These are phyloP conservation scores for Drosophila flavopinicola DNA, from an alignment of 2,888 invertebrate species.

Conservation along the genomic window DNA sequence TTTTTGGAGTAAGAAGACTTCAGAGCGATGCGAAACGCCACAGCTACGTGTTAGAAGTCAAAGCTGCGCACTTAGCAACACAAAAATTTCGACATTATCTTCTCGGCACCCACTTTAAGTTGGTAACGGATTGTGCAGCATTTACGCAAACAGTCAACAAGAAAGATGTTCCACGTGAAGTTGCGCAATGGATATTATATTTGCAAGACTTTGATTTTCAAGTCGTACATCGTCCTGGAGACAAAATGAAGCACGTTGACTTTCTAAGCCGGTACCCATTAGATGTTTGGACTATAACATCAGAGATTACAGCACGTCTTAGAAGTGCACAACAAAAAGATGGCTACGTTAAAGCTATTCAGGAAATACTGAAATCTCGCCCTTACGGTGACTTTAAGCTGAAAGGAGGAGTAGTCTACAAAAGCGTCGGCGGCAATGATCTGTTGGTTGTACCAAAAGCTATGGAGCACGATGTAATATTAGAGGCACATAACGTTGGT, in stretches of 20 bases:
- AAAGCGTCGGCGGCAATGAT: slow-evolving; percentile 1
- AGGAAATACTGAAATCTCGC: neutral
- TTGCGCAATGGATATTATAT: neutral
- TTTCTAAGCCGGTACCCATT: too few relatives aligned
- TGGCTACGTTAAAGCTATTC: too few relatives aligned
- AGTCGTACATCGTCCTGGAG: neutral
- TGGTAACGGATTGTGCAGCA: neutral
- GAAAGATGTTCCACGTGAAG: slow-evolving; percentile 2
- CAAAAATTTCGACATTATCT: slow-evolving; percentile 53
- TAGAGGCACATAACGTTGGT: neutral
- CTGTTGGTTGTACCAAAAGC: neutral
- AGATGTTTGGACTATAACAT: too few relatives aligned
- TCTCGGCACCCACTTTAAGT: neutral
- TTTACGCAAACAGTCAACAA: slow-evolving; percentile 5
- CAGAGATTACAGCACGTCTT: too few relatives aligned
- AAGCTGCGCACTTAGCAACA: slow-evolving; percentile 53
- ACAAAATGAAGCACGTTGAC: neutral
- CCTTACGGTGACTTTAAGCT: neutral
- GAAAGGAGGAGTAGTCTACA: neutral
- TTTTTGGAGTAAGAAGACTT: slow-evolving; percentile 26
- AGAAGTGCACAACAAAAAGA: too few relatives aligned
- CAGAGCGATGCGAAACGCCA: slow-evolving; percentile 7
- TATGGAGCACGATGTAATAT: slow-evolving; percentile 5
- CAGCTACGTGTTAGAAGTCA: slow-evolving; percentile 55
- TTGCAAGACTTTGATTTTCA: neutral